Conservation (phyloP, 2,113 vertebrate genomes). For the Excalfactoria chinensis region DNA sequence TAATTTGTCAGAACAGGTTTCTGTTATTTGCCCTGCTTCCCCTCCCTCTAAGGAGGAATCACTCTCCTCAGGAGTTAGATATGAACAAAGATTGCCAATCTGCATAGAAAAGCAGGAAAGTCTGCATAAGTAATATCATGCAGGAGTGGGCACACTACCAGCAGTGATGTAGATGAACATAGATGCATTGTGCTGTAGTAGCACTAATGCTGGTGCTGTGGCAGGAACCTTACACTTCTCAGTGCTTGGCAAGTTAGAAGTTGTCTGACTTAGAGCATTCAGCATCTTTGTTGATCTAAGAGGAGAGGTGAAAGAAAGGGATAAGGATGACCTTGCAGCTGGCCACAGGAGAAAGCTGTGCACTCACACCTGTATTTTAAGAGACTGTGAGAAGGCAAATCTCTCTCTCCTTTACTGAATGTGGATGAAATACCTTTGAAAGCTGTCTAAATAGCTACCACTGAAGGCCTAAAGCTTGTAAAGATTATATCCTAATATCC, state of each 20-base stretch:
- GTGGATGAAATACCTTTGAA: not conserved
- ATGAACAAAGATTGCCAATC: not conserved
- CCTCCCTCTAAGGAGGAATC: not conserved
- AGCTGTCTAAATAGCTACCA: not conserved
- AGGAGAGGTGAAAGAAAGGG: not conserved
- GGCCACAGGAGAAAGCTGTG: not conserved
- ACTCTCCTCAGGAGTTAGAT: not conserved
- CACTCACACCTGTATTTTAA: not conserved
- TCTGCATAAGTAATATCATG: not conserved
- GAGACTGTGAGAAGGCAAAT: not conserved
- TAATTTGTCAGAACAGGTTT: not conserved
- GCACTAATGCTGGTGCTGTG: not conserved
- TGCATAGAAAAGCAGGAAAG: not conserved
- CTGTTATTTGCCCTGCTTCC: not conserved
- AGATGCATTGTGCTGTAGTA: not conserved
- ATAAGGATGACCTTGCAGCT: not conserved
- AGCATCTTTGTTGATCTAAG: not conserved
- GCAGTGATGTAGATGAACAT: not conserved
- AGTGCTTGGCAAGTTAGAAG: not conserved
- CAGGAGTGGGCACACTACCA: not conserved
- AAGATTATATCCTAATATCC: not conserved
- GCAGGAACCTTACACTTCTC: not conserved
- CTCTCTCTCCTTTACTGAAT: not conserved
- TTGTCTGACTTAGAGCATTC: not conserved
- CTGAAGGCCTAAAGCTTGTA: not conserved